Evolutionary conservation across 2,797 vertebrate genomes (phyloP).

Genomic region (Astyanax mexicanus): DNA sequence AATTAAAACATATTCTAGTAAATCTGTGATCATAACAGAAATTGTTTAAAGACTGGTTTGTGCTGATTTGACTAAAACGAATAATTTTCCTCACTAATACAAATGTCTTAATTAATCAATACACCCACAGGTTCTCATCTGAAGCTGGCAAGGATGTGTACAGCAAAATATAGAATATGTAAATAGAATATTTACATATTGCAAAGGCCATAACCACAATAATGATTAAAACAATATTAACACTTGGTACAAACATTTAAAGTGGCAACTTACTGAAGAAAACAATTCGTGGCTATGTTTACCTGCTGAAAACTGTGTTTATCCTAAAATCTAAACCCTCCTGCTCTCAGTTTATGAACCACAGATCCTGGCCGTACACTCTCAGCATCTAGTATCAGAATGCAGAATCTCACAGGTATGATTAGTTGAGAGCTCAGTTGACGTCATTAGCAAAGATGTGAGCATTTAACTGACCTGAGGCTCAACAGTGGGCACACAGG

Average conservation of each 20-base stretch:
- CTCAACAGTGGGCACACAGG: conserved; percentile 84
- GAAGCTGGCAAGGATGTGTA: not conserved
- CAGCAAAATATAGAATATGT: too few species aligned
- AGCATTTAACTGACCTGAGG: conserved; percentile 77
- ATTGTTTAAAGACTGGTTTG: too few species aligned
- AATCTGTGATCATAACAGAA: too few species aligned
- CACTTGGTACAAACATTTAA: not conserved
- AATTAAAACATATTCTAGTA: too few species aligned
- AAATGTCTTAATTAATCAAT: not conserved
- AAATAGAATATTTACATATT: too few species aligned
- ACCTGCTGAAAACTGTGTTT: not conserved
- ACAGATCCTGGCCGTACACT: not conserved
- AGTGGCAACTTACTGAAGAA: not conserved
- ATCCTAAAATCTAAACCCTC: not conserved
- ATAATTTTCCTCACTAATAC: too few species aligned
- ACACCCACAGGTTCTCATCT: not conserved
- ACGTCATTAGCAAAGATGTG: not conserved
- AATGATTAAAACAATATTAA: not conserved
- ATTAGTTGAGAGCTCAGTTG: not conserved
- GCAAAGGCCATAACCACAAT: not conserved
- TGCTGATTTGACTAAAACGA: too few species aligned
- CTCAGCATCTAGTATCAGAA: not conserved
- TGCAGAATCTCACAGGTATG: not conserved
- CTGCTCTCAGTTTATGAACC: not conserved
- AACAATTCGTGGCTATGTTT: not conserved